Evolutionary conservation across 2,888 invertebrate species (phyloP), one percentile per base, ranked within the genome.

Genomic region (Penaeus monodon): DNA sequence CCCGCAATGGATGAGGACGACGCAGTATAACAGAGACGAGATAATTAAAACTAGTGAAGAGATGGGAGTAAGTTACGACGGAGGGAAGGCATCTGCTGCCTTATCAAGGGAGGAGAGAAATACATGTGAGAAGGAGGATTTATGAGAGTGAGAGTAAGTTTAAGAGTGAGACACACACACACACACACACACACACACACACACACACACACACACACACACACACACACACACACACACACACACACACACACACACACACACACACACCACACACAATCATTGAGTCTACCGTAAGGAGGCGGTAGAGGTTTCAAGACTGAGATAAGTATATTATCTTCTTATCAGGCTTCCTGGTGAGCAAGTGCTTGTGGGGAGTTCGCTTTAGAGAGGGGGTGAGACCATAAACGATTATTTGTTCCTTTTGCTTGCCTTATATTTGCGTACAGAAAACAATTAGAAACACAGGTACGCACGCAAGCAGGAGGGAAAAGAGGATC

Each of bases 211-310:
- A 17, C 22, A 38, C 8, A 38, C 8, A 8, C 38, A 38, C 38
- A 8, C 70, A 70, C 17, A 70, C 27, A 70, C 7, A 20, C 70
- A 24, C 70, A 24, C 70, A 70, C n/a, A 70, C 27, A 70, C 17
- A 24, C 49, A 49, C 7, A 20, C 77, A 33, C 20, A 77, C 77
- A 77, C 44, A 44, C 77, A 77, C 77, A 77, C 44, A 44, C 77
- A 77, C 77, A 77, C 77, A 77, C 49, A 77, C 77, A 77, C 77
- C 49, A 77, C 77, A 77, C 44, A 74, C 33, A 74, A 33, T 33
- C 29, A 77, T 3, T 1, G 49, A 49, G 7, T 14, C 14, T 10
- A 38, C 33, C 8, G 49, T 2, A 49, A 14, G 49, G 12, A 14
- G 12, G 49, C 12, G 49, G 49, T 49, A 14, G 49, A 49, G 49